Base-by-base conservation (phyloP, 2,113 vertebrate genomes). In the Elephas maximus region DNA sequence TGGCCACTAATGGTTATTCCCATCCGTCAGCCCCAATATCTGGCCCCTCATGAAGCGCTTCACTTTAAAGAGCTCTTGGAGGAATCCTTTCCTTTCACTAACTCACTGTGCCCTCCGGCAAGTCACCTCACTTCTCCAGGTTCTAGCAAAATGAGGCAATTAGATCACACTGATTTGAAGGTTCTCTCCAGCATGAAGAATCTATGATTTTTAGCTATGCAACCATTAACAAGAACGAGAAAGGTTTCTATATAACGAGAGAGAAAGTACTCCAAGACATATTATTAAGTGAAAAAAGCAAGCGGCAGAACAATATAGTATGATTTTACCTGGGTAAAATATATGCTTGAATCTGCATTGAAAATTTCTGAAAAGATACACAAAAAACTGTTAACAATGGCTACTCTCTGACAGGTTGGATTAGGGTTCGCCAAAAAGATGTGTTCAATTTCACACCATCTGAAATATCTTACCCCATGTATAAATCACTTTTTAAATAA, bases 61-160 rank as follows among this genome's bases (percentile, higher is more conserved):
- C 53, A 62, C 86, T 65, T 85, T 76, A 89, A 89, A 81, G 2
- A 65, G n/a, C 89, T 95, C 86, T 91, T n/a, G 0, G 17, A 97
- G 94, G 96, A 96, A 81, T 79, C 18, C 57, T 82, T 85, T 78
- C 74, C 80, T 85, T 44, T 73, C 23, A 2, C 83, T 73, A 51
- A 80, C 65, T 85, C 83, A 51, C 73, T 62, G 41, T 80, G 88
- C 90, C 92, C 93, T 88, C 53, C 0, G 1, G 95, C 90, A 92
- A 95, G 85, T 74, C 95, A 67, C 91, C 88, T 90, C 92, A 77
- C 65, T 87, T 79, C 89, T 92, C 88, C 51, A 82, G 85, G 84
- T 92, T 60, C 60, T 63, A 67, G 96, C 93, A 83, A 97, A 96
- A 97, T 73, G 97, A 97, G 85, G 88, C 91, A 96, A 97, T 97